Evolutionary conservation across 2,113 vertebrate species (phyloP).

Genomic region (Tetrax tetrax): DNA sequence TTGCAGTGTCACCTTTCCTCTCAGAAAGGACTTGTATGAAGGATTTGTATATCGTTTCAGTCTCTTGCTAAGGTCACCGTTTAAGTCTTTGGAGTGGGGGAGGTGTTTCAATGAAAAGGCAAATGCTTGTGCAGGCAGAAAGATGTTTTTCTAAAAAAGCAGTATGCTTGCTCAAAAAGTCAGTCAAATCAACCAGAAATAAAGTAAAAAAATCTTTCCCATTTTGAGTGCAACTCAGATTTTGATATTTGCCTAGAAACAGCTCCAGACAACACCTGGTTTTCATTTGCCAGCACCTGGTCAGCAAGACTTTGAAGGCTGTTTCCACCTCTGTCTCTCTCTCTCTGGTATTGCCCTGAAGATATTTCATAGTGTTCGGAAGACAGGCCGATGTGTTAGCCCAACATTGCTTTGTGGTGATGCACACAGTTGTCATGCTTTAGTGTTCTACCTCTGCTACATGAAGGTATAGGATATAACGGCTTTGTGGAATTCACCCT

Average conservation of each 20-base stretch:
- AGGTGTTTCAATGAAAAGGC: neutral
- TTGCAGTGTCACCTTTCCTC: neutral
- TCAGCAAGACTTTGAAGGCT: neutral
- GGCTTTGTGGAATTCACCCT: neutral
- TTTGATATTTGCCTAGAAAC: conserved; percentile 13
- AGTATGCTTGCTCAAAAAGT: neutral
- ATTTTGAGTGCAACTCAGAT: neutral
- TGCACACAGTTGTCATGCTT: neutral
- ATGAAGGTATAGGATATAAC: neutral
- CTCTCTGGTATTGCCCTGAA: neutral
- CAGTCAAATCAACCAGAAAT: neutral
- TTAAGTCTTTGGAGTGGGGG: neutral
- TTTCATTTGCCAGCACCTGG: conserved; percentile 50
- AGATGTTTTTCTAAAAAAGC: neutral
- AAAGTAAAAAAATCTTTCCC: neutral
- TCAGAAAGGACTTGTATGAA: neutral
- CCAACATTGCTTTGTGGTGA: neutral
- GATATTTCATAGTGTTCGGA: neutral
- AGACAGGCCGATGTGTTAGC: neutral
- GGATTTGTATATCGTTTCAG: neutral
- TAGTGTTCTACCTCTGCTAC: neutral
- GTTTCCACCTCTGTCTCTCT: neutral
- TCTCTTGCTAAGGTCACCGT: neutral
- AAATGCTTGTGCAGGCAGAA: neutral
- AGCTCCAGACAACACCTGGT: neutral